Evolutionary conservation across 2,797 vertebrate genomes (phyloP).

Genomic region (Gastrophryne carolinensis): DNA sequence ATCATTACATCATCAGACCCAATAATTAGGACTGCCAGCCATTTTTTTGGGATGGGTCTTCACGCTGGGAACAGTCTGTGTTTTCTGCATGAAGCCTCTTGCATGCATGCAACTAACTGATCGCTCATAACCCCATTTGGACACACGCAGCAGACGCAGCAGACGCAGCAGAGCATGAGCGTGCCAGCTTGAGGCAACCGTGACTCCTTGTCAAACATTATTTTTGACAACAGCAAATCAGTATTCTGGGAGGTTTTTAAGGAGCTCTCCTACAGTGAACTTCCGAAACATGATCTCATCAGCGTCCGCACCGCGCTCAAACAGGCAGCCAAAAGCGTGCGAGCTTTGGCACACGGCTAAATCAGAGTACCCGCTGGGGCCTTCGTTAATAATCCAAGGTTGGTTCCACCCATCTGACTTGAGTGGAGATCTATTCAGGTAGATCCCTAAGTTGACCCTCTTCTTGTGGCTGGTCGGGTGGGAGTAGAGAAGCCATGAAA

Average conservation of each 20-base stretch:
- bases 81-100: no score
- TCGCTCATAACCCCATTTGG: no score
- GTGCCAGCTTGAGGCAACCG: no score
- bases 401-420: constrained; percentile 67
- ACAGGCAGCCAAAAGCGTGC: constrained; percentile 79
- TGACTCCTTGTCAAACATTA: no score
- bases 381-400: constrained; percentile 77
- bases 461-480: constrained; percentile 74
- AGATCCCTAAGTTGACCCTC: constrained; percentile 80
- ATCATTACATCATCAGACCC: no score
- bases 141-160: no score
- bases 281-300: constrained; percentile 77
- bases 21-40: no score
- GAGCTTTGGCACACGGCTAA: constrained; percentile 72
- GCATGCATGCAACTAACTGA: no score
- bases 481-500: constrained; percentile 84
- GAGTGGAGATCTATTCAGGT: constrained; percentile 78
- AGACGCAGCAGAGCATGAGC: no score
- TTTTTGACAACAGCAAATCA: no score
- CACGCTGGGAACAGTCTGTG: no score
- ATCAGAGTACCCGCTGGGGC: constrained; percentile 90
- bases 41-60: no score
- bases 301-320: constrained; percentile 78
- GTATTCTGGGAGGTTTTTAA: constrained; percentile 9
- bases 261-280: constrained; percentile 56